A percentile compares a stretch with the other conserved stretches of the same genome.
These are phyloP conservation scores for Turdus rufiventris DNA, from an alignment of 2,113 vertebrate genomes.

Conservation along the genomic window DNA sequence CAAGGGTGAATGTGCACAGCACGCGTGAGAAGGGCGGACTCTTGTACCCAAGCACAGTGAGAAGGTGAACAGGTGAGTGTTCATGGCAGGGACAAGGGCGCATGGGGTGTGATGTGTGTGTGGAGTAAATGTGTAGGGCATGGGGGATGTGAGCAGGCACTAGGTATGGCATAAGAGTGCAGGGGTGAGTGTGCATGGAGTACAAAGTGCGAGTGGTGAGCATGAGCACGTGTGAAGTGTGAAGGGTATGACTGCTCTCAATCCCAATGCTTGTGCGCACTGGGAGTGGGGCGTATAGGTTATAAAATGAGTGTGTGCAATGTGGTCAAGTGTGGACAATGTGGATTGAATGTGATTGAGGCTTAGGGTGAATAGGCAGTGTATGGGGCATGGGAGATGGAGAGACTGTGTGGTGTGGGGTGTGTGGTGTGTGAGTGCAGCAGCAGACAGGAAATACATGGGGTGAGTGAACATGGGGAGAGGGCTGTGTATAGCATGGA, in stretches of 20 bases:
- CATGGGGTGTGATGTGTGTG: accelerated
- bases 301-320: accelerated
- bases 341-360: not conserved
- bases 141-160: too few relatives aligned
- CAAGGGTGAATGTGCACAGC: not conserved
- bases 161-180: accelerated
- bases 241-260: not conserved
- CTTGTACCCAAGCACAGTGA: accelerated
- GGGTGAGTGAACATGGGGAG: not conserved
- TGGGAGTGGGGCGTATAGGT: accelerated
- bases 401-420: not conserved
- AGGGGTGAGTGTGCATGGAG: not conserved
- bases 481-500: not conserved
- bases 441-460: not conserved
- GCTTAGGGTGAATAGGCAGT: not conserved
- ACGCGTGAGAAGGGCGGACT: not conserved
- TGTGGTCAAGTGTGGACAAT: not conserved
- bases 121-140: accelerated
- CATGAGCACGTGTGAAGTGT: not conserved
- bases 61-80: not conserved
- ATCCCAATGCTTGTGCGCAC: accelerated
- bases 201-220: too few relatives aligned
- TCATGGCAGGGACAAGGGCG: not conserved
- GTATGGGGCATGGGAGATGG: not conserved
- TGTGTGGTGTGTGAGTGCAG: not conserved